Evolutionary conservation across 2,113 vertebrate genomes (phyloP).

Genomic region (Microcebus tavaratra): DNA sequence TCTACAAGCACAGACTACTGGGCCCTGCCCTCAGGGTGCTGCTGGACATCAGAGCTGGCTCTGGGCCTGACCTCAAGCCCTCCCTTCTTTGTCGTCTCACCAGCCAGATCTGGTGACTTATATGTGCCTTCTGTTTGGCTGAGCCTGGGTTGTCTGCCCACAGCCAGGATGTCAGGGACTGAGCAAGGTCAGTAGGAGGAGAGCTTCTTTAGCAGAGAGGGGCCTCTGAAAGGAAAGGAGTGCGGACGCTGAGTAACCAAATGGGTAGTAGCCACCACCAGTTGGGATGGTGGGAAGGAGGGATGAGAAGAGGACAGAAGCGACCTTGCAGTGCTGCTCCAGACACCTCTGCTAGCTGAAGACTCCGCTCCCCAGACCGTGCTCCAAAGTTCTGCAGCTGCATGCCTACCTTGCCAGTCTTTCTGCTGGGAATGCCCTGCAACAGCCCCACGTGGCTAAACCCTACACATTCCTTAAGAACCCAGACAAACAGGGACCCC

Average conservation of each 20-base stretch:
- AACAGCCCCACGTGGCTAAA: neutral
- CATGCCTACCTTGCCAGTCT: too few relatives aligned
- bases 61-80: neutral
- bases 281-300: neutral
- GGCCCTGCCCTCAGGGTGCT: too few relatives aligned
- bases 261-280: neutral
- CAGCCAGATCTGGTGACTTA: neutral
- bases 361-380: too few relatives aligned
- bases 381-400: neutral
- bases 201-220: accelerated
- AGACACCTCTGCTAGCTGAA: neutral
- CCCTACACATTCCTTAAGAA: neutral
- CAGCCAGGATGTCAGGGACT: neutral
- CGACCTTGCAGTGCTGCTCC: neutral
- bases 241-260: neutral
- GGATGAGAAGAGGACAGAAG: neutral
- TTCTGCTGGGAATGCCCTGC: neutral
- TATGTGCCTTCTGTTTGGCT: neutral
- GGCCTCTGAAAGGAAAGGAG: neutral
- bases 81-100: neutral
- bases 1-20: too few relatives aligned
- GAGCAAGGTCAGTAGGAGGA: neutral
- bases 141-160: neutral
- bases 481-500: neutral
- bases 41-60: too few relatives aligned